Conservation (phyloP, 2,113 vertebrate genomes). For the Sigmodon hispidus region DNA sequence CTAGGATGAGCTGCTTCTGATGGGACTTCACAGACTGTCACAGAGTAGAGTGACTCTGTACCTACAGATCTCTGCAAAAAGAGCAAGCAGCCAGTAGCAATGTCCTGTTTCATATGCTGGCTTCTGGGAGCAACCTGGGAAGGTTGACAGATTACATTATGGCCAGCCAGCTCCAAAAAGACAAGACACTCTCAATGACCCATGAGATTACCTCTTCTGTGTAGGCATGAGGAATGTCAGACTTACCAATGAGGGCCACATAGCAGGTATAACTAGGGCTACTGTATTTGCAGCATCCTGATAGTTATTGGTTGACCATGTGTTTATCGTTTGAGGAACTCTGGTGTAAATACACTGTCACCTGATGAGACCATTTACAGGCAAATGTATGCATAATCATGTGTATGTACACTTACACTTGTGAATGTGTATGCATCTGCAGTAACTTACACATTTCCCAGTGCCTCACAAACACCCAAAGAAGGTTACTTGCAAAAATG, state of each 20-base stretch:
- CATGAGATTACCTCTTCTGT: neutral
- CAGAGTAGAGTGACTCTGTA: accelerated
- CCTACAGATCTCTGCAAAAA: neutral
- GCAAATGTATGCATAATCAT: no score
- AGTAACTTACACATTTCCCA: neutral
- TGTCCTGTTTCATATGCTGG: neutral
- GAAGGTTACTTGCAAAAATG: neutral
- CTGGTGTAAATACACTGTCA: neutral
- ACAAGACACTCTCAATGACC: neutral
- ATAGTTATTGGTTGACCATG: neutral
- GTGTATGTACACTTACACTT: neutral
- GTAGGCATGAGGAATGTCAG: neutral
- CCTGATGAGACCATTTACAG: no score
- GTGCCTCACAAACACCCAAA: no score
- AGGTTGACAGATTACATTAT: accelerated
- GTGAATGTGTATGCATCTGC: neutral
- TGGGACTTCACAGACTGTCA: neutral
- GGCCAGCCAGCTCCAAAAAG: neutral
- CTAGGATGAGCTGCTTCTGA: no score
- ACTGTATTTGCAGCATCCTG: neutral
- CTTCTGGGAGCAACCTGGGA: neutral
- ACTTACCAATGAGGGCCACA: neutral
- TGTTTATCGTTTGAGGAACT: neutral
- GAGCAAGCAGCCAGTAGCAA: neutral
- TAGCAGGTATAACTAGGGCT: accelerated